Conservation (phyloP, 2,113 vertebrate species). For the Misgurnus mizolepis region DNA sequence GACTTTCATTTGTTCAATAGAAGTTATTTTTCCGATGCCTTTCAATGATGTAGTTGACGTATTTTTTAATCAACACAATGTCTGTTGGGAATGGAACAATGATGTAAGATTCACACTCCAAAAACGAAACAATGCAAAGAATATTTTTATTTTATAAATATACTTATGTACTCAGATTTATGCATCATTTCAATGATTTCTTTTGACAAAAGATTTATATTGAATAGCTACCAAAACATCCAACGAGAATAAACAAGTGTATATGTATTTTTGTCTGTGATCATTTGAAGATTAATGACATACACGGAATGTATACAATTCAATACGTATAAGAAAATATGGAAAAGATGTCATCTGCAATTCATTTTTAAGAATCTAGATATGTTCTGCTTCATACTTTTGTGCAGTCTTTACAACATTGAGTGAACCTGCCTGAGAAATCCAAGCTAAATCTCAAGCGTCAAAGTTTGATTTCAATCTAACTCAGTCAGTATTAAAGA, state of each 20-base stretch:
- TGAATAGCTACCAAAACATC: conserved; percentile 73
- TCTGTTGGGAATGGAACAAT: neutral
- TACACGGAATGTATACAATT: too few relatives aligned
- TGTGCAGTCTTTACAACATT: too few relatives aligned
- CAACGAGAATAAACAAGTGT: conserved; percentile 65
- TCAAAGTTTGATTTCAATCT: too few relatives aligned
- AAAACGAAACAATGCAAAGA: conserved; percentile 33
- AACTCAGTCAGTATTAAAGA: too few relatives aligned
- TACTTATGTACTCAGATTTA: conserved; percentile 67
- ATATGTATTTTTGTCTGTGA: conserved; percentile 30
- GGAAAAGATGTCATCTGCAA: neutral
- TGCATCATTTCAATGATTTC: conserved; percentile 72
- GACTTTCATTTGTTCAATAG: neutral
- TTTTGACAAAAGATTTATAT: conserved; percentile 75
- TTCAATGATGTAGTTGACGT: conserved; percentile 31
- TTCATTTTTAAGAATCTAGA: neutral
- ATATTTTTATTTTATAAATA: conserved; percentile 69
- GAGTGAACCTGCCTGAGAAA: too few relatives aligned
- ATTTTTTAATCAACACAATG: conserved; percentile 40
- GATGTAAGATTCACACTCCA: conserved; percentile 33
- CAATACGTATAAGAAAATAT: neutral
- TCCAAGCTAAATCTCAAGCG: too few relatives aligned
- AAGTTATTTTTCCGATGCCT: conserved; percentile 43
- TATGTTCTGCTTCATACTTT: neutral
- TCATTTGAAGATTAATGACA: neutral